A percentile compares a stretch with the other conserved stretches of the same genome.
phyloP scores from a whole-genome alignment of 2,797 vertebrate species.

The Argya squamiceps region DNA sequence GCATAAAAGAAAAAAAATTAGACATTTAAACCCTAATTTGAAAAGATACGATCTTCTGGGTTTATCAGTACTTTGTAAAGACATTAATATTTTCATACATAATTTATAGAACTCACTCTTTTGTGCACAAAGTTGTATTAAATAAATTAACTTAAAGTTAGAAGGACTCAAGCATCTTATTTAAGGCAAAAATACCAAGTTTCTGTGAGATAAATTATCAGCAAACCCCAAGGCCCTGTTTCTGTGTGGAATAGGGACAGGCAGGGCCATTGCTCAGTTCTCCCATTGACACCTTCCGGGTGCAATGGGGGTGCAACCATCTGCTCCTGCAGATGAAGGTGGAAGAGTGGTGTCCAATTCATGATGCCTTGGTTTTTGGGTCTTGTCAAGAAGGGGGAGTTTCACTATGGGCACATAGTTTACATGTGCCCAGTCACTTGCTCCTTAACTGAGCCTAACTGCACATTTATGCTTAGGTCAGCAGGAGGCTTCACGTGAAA shows the following conservation, averaged over 20 bases:
- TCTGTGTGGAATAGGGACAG: not conserved
- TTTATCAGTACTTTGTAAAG: conserved; percentile 89
- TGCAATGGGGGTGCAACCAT: not conserved
- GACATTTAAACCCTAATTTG: conserved; percentile 66
- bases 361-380: conserved; percentile 29
- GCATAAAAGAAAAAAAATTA: conserved; percentile 12
- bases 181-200: conserved; percentile 90
- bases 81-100: conserved; percentile 86
- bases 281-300: not conserved
- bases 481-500: conserved; percentile 62
- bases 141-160: conserved; percentile 93
- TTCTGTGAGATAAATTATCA: conserved; percentile 86
- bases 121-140: conserved; percentile 88
- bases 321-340: not conserved
- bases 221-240: conserved; percentile 57
- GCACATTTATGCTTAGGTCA: conserved; percentile 40
- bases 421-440: not conserved
- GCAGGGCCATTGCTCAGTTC: not conserved
- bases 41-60: conserved; percentile 74
- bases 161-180: conserved; percentile 87
- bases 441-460: conserved; percentile 39
- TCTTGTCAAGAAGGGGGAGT: conserved; percentile 17
- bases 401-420: not conserved
- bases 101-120: conserved; percentile 82
- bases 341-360: conserved; percentile 18